A percentile compares a stretch with the other conserved stretches of the same genome.
These are phyloP conservation scores for Propsilocerus akamusi DNA, from an alignment of 1,140 invertebrate genomes.

Conservation along the genomic window DNA sequence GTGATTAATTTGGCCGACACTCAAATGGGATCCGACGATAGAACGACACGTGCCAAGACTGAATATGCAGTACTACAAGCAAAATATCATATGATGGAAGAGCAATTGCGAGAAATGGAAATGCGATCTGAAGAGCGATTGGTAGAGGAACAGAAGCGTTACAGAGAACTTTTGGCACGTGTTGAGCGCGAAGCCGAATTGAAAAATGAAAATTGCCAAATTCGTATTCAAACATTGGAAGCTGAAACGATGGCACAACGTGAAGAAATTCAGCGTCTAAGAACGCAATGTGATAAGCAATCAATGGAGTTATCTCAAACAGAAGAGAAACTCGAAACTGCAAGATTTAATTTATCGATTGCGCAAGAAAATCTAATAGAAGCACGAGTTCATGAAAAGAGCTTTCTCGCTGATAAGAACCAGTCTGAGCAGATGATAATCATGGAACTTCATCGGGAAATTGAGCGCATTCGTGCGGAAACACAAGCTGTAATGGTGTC, in stretches of 20 bases:
- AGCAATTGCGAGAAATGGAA: conserved; percentile 76
- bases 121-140: conserved; percentile 66
- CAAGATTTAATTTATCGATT: conserved; percentile 25
- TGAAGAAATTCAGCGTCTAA: conserved; percentile 44
- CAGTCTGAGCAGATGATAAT: conserved; percentile 16
- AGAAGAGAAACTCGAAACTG: conserved; percentile 23
- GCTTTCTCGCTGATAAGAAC: background rate
- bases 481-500: conserved; percentile 13
- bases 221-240: conserved; percentile 62
- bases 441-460: conserved; percentile 8
- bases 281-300: conserved; percentile 23
- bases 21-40: conserved; percentile 64
- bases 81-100: conserved; percentile 78
- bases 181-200: conserved; percentile 72
- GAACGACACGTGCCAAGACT: conserved; percentile 68
- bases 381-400: conserved; percentile 25
- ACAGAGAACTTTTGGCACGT: conserved; percentile 57
- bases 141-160: conserved; percentile 65
- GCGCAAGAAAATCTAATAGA: conserved; percentile 28
- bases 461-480: background rate
- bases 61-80: conserved; percentile 80
- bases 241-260: conserved; percentile 53
- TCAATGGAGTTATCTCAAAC: conserved; percentile 21
- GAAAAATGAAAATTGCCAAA: conserved; percentile 67
- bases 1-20: conserved; percentile 70